Evolutionary conservation across 2,113 vertebrate genomes (phyloP).

Genomic region (Diadophis punctatus): DNA sequence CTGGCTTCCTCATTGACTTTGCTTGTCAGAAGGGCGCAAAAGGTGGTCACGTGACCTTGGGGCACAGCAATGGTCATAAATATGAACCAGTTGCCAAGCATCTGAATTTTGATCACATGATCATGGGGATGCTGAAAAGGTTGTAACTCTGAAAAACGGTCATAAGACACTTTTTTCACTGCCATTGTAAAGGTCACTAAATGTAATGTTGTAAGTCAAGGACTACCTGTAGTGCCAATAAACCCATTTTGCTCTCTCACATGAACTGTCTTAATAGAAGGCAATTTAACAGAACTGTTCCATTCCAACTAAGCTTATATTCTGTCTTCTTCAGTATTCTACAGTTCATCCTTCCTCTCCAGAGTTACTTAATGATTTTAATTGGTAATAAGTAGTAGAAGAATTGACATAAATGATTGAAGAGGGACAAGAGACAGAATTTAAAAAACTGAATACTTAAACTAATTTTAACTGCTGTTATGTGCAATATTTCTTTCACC

Average conservation of each 20-base stretch:
- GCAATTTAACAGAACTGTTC: not conserved
- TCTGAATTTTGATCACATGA: no score
- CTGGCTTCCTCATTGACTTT: no score
- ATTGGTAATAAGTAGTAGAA: not conserved
- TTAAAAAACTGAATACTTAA: not conserved
- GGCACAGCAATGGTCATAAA: no score
- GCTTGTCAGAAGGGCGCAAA: no score
- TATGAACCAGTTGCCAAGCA: no score
- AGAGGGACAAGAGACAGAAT: not conserved
- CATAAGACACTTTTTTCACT: no score
- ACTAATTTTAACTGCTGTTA: not conserved
- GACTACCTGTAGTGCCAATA: not conserved
- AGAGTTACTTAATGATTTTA: not conserved
- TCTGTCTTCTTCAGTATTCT: not conserved
- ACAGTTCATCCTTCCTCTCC: not conserved
- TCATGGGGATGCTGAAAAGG: no score
- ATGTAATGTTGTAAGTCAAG: no score
- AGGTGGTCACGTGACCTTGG: no score
- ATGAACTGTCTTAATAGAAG: not conserved
- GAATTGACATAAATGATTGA: not conserved
- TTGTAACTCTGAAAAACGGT: no score
- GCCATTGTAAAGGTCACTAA: no score
- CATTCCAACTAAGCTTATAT: not conserved
- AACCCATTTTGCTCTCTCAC: not conserved
- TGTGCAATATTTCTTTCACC: not conserved